phyloP scores from a whole-genome alignment of 2,888 invertebrate genomes.

The Tenthredo distinguenda region DNA sequence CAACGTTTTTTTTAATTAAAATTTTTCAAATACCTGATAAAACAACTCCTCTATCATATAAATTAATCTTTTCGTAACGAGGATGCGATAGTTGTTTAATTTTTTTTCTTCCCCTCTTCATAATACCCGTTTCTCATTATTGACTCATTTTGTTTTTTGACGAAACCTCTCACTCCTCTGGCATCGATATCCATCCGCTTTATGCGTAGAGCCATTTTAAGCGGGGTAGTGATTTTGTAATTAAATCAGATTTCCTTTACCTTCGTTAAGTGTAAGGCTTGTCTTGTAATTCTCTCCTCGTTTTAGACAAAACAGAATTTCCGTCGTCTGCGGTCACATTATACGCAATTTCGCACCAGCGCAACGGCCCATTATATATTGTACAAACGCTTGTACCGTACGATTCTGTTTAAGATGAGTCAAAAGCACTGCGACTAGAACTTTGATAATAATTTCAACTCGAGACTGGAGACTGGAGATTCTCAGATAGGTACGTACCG shows the following conservation, averaged over 20 bases:
- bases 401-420: neutral
- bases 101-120: neutral
- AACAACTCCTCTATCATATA: constrained; percentile 26
- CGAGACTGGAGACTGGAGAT: neutral
- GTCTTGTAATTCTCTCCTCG: neutral
- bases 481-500: constrained; percentile 14
- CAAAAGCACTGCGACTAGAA: constrained; percentile 16
- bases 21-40: constrained; percentile 41
- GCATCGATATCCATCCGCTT: neutral
- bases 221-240: neutral
- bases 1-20: constrained; percentile 48
- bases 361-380: neutral
- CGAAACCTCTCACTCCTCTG: neutral
- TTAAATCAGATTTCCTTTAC: neutral
- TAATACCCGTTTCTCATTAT: neutral
- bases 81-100: neutral
- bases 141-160: neutral
- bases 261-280: neutral
- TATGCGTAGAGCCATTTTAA: neutral
- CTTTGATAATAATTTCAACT: constrained; percentile 17
- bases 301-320: neutral
- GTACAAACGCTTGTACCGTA: neutral
- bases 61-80: neutral
- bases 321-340: neutral
- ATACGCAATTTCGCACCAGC: neutral